Evolutionary conservation across 1,140 invertebrate genomes (phyloP), one percentile per base, ranked within the genome.

Genomic region (Gryon sp.): DNA sequence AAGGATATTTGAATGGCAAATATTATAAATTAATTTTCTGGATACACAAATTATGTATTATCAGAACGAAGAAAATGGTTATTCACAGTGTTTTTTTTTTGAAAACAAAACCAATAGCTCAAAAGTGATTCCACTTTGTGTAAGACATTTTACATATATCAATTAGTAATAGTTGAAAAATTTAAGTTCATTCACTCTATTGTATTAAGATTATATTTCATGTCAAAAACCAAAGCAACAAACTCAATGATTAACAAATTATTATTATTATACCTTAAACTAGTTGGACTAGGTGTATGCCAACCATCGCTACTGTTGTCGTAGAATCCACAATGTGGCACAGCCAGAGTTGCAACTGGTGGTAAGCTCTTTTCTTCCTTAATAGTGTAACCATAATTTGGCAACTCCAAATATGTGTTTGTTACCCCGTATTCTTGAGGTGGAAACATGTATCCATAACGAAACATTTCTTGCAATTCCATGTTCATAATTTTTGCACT

Each of bases 231-330:
- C n/a, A n/a, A n/a, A n/a, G n/a, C n/a, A n/a, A n/a, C n/a, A n/a
- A n/a, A n/a, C n/a, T n/a, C n/a, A n/a, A n/a, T n/a, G n/a, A n/a
- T n/a, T n/a, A n/a, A n/a, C n/a, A n/a, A n/a, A n/a, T n/a, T n/a
- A n/a, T n/a, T n/a, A n/a, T n/a, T n/a, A 30, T 90, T 80, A 2
- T 88, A 92, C n/a, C 91, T 84, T 55, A 90, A 79, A 69, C 91
- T 92, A 1, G 90, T 88, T 0, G 91, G 91, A 69, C 90, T 91
- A 0, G 91, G 91, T 2, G 91, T 91, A 69, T 91, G 89, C 89
- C 91, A 92, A 15, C 91, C 91, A 82, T 92, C 91, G 68, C 88
- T 89, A 48, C 84, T 83, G 16, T 84, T 88, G 22, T 88, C 87
- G 28, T 89, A 88, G 7, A 78, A 57, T 4, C 80, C 60, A 26